Evolutionary conservation across 2,888 invertebrate species (phyloP), one percentile per base, ranked within the genome.

Genomic region (Hymenopus coronatus): DNA sequence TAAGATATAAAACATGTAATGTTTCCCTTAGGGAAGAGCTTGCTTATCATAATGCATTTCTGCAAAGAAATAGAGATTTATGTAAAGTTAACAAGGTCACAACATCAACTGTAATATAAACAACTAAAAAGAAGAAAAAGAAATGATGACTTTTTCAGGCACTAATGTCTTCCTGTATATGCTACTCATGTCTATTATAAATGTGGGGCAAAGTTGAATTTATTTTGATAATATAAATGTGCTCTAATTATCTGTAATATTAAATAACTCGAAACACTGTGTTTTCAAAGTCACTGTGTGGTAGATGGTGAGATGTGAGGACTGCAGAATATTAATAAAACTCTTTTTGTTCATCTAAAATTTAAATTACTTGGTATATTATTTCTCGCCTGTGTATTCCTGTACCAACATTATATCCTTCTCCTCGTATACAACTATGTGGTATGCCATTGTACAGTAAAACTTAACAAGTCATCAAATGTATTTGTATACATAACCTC

Each of bases 101-200:
- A 54, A 54, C 25, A 15, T 70, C 54, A 70, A 20, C 54, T 70
- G 54, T 70, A 70, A 70, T 70, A 70, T 20, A 15, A 70, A 70
- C 25, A 70, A 70, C 25, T 70, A 20, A 70, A 20, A 70, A 70
- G 25, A 25, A 70, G 54, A 25, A 70, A 70, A 70, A 70, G 25
- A 25, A 70, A 70, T 40, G 40, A 70, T 70, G 54, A 70, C 20
- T 70, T 70, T 70, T 70, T 84, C 84, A 84, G 84, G 84, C 84
- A 84, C 40, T 84, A 82, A 89, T 87, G 89, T 89, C 89, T 89
- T 89, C 89, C 89, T 89, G 89, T 89, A 89, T 87, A 70, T 70
- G 54, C 54, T 70, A 87, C 87, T 89, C 86, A 84, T 84, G 40
- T 40, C 40, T 84, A 84, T 84, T 84, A 40, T 40, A 40, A 84